Conservation (phyloP, 2,113 vertebrate species). For the Erythrocercus mccallii region DNA sequence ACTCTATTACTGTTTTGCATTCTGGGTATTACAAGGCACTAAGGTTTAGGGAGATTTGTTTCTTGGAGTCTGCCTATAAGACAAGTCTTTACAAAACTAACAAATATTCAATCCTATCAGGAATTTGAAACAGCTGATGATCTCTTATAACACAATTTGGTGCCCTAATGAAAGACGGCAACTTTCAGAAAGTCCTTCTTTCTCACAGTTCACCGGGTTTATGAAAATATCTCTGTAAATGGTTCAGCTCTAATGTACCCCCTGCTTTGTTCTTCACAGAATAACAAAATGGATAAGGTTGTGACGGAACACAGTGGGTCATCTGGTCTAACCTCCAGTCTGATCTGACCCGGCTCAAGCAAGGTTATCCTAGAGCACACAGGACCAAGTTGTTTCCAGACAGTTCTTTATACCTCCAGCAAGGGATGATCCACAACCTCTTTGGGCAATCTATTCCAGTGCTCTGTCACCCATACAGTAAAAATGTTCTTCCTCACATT, state of each 20-base stretch:
- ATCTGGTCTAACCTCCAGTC: not conserved
- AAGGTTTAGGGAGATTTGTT: not conserved
- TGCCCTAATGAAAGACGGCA: not conserved
- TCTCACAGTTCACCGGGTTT: not conserved
- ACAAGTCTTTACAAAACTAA: not conserved
- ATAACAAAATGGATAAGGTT: not conserved
- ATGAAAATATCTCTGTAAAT: not conserved
- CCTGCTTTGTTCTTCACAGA: not conserved
- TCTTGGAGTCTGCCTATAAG: not conserved
- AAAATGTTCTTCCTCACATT: not conserved
- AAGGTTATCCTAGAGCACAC: not conserved
- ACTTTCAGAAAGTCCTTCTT: not conserved
- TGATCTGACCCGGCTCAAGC: not conserved
- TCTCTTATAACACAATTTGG: not conserved
- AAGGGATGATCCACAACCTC: not conserved
- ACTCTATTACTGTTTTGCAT: not conserved
- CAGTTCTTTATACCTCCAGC: not conserved
- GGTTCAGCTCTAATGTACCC: not conserved
- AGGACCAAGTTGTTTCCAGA: no score
- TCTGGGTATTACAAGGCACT: not conserved
- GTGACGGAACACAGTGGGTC: not conserved
- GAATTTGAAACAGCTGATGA: not conserved
- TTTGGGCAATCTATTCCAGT: not conserved
- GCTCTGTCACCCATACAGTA: not conserved
- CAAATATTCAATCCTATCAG: not conserved